A percentile compares a stretch with the other conserved stretches of the same genome.
phyloP scores from a whole-genome alignment of 2,113 vertebrate genomes.

The Petrocephalus zakoni region DNA sequence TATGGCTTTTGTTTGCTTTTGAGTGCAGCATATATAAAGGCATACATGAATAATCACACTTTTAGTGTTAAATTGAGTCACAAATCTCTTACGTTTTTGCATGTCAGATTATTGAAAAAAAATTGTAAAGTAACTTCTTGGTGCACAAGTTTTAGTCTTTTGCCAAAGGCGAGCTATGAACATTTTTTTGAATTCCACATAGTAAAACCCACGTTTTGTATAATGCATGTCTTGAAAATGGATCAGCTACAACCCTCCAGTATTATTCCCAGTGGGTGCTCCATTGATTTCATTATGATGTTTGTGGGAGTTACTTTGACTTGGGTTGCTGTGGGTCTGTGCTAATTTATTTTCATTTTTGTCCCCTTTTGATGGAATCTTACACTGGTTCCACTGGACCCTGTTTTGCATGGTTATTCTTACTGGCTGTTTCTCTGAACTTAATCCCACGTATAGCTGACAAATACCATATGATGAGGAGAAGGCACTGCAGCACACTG shows the following conservation, averaged over 20 bases:
- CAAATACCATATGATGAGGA: neutral
- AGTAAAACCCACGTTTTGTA: neutral
- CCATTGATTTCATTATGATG: neutral
- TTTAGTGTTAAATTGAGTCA: neutral
- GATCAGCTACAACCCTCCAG: neutral
- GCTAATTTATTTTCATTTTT: neutral
- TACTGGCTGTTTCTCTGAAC: neutral
- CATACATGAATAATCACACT: neutral
- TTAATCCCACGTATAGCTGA: neutral
- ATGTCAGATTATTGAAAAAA: neutral
- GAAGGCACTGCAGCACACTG: neutral
- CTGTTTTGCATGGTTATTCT: neutral
- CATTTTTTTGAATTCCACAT: neutral
- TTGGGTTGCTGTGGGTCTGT: neutral
- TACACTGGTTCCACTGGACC: neutral
- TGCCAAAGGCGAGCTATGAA: neutral
- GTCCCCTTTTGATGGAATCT: neutral
- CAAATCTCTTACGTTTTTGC: neutral
- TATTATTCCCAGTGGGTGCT: neutral
- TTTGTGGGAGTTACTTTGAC: neutral
- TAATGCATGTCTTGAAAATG: neutral
- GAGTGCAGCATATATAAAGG: neutral
- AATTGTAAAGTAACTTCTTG: neutral
- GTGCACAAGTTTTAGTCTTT: neutral
- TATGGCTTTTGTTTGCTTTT: neutral